A percentile compares a stretch with the other conserved stretches of the same genome.
Conservation (phyloP, 1,140 invertebrate species). For the Caerostris darwini region DNA sequence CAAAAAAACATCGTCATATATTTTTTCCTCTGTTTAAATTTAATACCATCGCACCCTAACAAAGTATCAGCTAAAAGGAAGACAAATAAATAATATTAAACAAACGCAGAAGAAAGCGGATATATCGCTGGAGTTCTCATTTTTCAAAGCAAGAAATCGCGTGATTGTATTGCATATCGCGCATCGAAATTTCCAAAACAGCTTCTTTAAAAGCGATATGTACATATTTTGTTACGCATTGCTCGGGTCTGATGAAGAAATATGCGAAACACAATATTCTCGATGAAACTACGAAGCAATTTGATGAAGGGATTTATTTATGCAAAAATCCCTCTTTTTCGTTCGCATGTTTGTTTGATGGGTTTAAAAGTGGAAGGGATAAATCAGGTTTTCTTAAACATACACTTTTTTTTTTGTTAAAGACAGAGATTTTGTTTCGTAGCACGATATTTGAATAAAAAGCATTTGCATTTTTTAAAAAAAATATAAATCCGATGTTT, state of each 20-base stretch:
- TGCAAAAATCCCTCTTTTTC: background rate
- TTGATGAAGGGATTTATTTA: background rate
- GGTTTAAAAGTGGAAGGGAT: background rate
- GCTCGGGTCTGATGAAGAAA: background rate
- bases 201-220: background rate
- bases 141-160: background rate
- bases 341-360: background rate
- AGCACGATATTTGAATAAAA: too few species aligned
- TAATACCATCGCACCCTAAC: background rate
- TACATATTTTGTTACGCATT: background rate
- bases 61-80: background rate
- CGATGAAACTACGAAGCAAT: background rate
- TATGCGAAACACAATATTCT: conserved; percentile 8
- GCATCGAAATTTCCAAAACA: background rate
- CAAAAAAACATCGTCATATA: background rate
- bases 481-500: too few species aligned
- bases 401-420: too few species aligned
- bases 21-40: too few species aligned
- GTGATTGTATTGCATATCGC: background rate
- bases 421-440: too few species aligned
- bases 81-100: background rate
- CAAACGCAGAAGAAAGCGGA: background rate
- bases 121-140: background rate
- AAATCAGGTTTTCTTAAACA: too few species aligned
- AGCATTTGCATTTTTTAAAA: too few species aligned